These are phyloP conservation scores for Pelobates cultripes DNA, from an alignment of 2,797 vertebrate genomes.

Conservation along the genomic window DNA sequence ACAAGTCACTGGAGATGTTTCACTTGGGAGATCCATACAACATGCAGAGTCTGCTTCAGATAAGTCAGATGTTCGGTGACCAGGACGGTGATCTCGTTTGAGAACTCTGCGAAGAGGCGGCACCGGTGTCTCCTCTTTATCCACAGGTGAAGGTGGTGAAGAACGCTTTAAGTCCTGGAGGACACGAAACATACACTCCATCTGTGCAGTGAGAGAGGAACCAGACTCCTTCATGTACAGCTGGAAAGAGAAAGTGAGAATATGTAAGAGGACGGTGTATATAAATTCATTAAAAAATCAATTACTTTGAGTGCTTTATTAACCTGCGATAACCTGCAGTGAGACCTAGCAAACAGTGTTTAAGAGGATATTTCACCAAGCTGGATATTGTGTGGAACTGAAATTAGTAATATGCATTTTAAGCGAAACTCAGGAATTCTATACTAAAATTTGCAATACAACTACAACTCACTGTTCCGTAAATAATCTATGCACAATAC, in stretches of 20 bases:
- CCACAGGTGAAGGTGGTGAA: constrained; percentile 40
- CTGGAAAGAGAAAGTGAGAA: constrained; percentile 65
- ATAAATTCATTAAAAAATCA: background rate
- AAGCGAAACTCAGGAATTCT: too few relatives aligned
- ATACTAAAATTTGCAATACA: too few relatives aligned
- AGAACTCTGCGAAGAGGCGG: constrained; percentile 66
- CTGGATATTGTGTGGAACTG: too few relatives aligned
- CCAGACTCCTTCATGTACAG: constrained; percentile 80
- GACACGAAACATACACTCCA: constrained; percentile 79
- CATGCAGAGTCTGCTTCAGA: constrained; percentile 88
- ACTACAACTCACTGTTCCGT: too few relatives aligned
- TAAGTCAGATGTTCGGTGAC: constrained; percentile 73
- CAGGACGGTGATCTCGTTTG: constrained; percentile 68
- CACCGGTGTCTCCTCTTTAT: constrained; percentile 62
- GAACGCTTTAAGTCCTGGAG: constrained; percentile 76
- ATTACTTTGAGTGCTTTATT: background rate
- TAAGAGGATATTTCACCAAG: too few relatives aligned
- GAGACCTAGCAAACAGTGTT: too few relatives aligned
- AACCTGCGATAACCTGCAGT: background rate
- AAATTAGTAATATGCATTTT: too few relatives aligned
- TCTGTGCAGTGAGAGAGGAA: constrained; percentile 73
- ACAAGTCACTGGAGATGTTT: constrained; percentile 70
- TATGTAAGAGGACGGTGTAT: background rate
- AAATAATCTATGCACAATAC: too few relatives aligned
- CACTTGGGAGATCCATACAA: constrained; percentile 79